Base-by-base conservation (phyloP, 2,888 invertebrate genomes). In the Galeopsomyia nigrocyanea region DNA sequence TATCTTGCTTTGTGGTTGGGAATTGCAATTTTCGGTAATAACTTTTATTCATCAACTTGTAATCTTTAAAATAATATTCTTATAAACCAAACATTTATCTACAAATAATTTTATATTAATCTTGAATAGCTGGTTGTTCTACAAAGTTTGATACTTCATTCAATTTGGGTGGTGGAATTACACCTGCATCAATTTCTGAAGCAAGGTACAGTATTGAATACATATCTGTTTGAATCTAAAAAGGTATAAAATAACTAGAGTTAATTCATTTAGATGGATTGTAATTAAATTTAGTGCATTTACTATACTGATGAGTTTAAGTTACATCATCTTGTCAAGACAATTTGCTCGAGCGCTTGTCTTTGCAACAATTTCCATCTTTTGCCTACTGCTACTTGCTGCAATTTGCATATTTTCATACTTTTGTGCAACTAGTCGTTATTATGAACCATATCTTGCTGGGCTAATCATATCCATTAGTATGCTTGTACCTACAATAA, bases 281-380 rank as follows among this genome's bases (percentile, higher is more conserved):
- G 6, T 13, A 21, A 21, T 68, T 14, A 53, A 22, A 61, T 53
- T 61, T 14, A 60, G 6, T 22, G 1, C 47, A 6, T 21, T 69
- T 5, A n/a, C 49, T 17, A 14, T 14, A 39, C 0, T 63, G 13
- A 21, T 69, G n/a, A 39, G 62, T 76, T 90, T 98, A 76, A 79
- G 96, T 39, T 97, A 96, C 88, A 97, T 98, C 76, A 87, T 94
- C 10, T 87, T 98, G 58, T 91, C 98, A 90, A 89, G 97, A 78
- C 96, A 95, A 92, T 88, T 97, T 46, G 95, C 98, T 3, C 92
- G 92, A 7, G 89, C 95, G 3, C 92, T 98, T 86, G 92, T 98
- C 0, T 98, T 97, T 95, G 80, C 93, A 51, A 94, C 96, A 7
- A 92, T 98, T 74, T 80, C 93, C 19, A 92, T 91, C 17, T 90